Base-by-base conservation (phyloP, 2,888 invertebrate species). In the Drosophila ezoana region DNA sequence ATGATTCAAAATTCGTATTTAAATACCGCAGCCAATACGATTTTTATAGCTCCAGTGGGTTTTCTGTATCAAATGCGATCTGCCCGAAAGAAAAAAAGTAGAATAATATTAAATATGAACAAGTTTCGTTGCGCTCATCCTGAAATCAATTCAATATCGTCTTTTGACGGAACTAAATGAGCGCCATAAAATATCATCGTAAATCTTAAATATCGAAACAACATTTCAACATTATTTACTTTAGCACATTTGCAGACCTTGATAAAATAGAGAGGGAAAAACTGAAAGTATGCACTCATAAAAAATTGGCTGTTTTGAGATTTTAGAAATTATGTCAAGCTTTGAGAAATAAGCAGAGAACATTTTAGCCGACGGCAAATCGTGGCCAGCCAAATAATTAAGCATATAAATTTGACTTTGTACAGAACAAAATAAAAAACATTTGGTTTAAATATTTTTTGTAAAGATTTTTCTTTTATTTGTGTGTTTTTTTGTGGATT, bases 391-490 rank as follows among this genome's bases (percentile, higher is more conserved):
- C 35, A 18, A 37, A 37, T 40, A 35, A 18, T 20, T 35, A 18
- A 33, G 20, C 18, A 16, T 32, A 41, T 2, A 14, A 43, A 13
- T 9, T 2, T 16, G 28, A 28, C 2, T 28, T 4, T 10, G 3
- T 14, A 14, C 5, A 38, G 9, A 16, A 20, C 33, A 37, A 33
- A 71, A 43, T 45, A 72, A 67, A 40, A 70, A 65, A 79, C 66
- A 49, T 44, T 52, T 41, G 11, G 6, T 63, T 74, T 64, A 48
- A 11, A 56, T 76, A 57, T 68, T 89, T 87, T 85, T 85, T 87
- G 85, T 84, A 89, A 89, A 89, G 87, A 87, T 69, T 89, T 84
- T 89, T 89, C 76, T 86, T 89, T 85, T 89, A 81, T 89, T 89
- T 87, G 84, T 82, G 72, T 85, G 66, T 77, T 72, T 85, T 79